These are phyloP conservation scores for Holothuria leucospilota DNA, from an alignment of 53 echinoderm and acorn worm genomes.

Conservation along the genomic window DNA sequence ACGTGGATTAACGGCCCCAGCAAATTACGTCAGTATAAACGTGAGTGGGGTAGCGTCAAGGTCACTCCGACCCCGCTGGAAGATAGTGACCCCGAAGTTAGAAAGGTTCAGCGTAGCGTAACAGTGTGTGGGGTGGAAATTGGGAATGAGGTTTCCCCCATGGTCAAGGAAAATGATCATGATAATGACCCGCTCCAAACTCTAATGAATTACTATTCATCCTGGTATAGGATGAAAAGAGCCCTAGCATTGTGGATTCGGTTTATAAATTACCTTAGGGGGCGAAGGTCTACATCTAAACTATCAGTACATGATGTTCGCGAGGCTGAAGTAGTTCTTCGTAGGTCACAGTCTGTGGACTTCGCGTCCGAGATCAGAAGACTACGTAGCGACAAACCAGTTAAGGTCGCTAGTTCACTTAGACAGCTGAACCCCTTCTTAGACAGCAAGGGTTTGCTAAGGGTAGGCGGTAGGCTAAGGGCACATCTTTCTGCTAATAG, in stretches of 20 bases:
- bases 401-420: too few relatives aligned
- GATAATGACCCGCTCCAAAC: not conserved
- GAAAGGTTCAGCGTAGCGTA: too few relatives aligned
- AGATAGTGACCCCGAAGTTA: too few relatives aligned
- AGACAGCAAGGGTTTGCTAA: too few relatives aligned
- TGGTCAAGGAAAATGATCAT: not conserved
- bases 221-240: not conserved
- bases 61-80: not conserved
- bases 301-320: not conserved
- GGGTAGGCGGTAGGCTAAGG: too few relatives aligned
- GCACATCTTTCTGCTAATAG: too few relatives aligned
- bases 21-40: not conserved
- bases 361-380: too few relatives aligned
- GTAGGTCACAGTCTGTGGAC: not conserved
- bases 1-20: conserved; percentile 32
- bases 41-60: not conserved
- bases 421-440: too few relatives aligned
- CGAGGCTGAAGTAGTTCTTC: not conserved
- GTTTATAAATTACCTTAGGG: not conserved
- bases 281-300: not conserved
- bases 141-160: too few relatives aligned
- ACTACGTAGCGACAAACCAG: too few relatives aligned
- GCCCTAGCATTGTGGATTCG: not conserved
- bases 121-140: too few relatives aligned
- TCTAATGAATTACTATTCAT: not conserved